Percentiles rank a stretch among this genome's conserved stretches.
These are phyloP conservation scores for Corythaeola cristata DNA, from an alignment of 2,113 vertebrate genomes.

Conservation along the genomic window DNA sequence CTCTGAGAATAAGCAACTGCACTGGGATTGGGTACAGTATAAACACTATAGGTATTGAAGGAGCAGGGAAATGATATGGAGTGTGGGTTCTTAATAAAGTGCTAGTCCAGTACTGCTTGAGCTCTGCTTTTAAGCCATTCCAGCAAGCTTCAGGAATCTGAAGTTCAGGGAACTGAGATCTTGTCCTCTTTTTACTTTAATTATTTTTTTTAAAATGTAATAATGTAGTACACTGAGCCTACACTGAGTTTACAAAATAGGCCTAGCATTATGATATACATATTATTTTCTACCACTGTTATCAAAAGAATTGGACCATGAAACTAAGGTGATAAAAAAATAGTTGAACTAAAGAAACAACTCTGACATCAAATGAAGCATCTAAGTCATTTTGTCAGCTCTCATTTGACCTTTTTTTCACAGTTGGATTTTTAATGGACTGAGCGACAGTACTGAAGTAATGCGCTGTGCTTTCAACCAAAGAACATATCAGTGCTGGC, in stretches of 20 bases:
- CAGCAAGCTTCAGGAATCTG: neutral
- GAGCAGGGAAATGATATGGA: neutral
- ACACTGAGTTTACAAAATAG: neutral
- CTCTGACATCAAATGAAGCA: neutral
- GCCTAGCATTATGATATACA: neutral
- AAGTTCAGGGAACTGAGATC: neutral
- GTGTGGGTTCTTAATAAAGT: neutral
- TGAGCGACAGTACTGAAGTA: neutral
- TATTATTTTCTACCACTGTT: neutral
- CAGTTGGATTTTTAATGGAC: slow-evolving; percentile 9
- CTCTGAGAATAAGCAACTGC: neutral
- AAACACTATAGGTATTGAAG: neutral
- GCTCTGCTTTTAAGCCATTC: neutral
- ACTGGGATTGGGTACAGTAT: neutral
- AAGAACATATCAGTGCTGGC: neutral
- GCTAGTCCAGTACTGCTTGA: neutral
- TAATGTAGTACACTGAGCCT: neutral
- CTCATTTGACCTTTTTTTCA: slow-evolving; percentile 16
- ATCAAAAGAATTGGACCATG: neutral
- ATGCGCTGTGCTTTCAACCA: neutral
- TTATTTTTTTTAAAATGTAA: neutral
- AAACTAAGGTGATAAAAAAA: slow-evolving; percentile 5
- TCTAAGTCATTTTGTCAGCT: slow-evolving; percentile 4
- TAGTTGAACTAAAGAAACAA: slow-evolving; percentile 3
- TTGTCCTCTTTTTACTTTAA: neutral